Percentiles rank a stretch among this genome's conserved stretches.
phyloP scores from a whole-genome alignment of 2,113 vertebrate species.

The Phyllostomus hastatus region DNA sequence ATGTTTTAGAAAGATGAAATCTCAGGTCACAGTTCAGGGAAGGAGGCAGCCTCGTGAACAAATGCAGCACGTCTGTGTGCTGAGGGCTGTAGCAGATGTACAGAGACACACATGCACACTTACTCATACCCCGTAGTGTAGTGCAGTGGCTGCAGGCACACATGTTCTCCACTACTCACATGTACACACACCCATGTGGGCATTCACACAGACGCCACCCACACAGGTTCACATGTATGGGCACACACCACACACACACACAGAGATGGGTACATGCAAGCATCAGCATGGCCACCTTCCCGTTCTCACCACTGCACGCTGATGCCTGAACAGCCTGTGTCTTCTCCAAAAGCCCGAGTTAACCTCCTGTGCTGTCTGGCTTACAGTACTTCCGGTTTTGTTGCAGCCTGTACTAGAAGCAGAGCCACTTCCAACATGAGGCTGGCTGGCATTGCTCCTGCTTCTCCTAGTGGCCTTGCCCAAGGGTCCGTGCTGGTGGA shows the following conservation, averaged over 20 bases:
- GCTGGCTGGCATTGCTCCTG: not conserved
- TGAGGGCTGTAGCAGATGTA: not conserved
- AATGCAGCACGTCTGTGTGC: not conserved
- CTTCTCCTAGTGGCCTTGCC: not conserved
- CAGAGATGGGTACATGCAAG: not conserved
- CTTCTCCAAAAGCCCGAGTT: not conserved
- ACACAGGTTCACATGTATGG: not conserved
- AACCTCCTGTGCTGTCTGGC: not conserved
- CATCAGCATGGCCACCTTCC: not conserved
- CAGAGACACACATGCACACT: not conserved
- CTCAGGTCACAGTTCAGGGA: not conserved
- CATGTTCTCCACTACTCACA: not conserved
- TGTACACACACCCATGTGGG: not conserved
- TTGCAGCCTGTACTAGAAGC: not conserved
- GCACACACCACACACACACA: not conserved
- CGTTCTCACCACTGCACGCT: accelerated
- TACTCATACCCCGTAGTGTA: not conserved
- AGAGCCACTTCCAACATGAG: not conserved
- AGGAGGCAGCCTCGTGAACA: not conserved
- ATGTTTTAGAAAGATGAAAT: not conserved
- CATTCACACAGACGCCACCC: not conserved
- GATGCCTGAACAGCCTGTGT: not conserved
- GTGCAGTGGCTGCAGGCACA: no score
- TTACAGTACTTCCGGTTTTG: not conserved
- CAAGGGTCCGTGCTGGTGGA: not conserved